Conservation (phyloP, 1,140 invertebrate species). For the Gonatopus flavifemur region DNA sequence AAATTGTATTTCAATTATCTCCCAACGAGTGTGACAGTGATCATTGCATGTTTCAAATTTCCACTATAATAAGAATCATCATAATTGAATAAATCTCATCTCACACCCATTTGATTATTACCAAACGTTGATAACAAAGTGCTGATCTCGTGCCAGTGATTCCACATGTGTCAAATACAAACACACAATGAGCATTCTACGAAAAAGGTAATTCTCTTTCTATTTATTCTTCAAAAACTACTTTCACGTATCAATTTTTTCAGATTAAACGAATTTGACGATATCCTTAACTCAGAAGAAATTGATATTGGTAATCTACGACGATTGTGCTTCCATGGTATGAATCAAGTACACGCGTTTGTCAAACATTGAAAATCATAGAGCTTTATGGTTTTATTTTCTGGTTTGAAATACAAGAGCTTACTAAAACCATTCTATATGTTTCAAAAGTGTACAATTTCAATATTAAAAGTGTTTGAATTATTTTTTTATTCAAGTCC, state of each 20-base stretch:
- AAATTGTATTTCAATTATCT: too few relatives aligned
- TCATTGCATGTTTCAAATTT: too few relatives aligned
- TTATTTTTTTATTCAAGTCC: neutral
- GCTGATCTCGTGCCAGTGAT: conserved; percentile 1
- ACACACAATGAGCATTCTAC: conserved; percentile 29
- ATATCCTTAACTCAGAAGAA: conserved; percentile 66
- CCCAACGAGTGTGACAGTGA: too few relatives aligned
- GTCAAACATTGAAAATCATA: too few relatives aligned
- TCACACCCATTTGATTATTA: too few relatives aligned
- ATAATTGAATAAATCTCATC: too few relatives aligned
- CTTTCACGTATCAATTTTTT: conserved; percentile 29
- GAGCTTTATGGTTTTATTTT: too few relatives aligned
- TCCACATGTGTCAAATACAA: conserved; percentile 12
- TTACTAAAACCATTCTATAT: too few relatives aligned
- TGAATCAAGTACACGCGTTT: too few relatives aligned
- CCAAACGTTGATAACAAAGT: conserved; percentile 24
- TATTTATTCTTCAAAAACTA: neutral
- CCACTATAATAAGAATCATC: too few relatives aligned
- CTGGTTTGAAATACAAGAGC: too few relatives aligned
- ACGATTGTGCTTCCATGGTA: conserved; percentile 77
- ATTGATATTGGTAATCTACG: conserved; percentile 69
- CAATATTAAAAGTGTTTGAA: conserved; percentile 10
- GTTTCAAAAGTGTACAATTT: conserved; percentile 7
- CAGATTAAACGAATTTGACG: conserved; percentile 76
- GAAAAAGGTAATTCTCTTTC: conserved; percentile 18